These are phyloP conservation scores for Selenia dentaria DNA, from an alignment of 2,888 invertebrate genomes.

Conservation along the genomic window DNA sequence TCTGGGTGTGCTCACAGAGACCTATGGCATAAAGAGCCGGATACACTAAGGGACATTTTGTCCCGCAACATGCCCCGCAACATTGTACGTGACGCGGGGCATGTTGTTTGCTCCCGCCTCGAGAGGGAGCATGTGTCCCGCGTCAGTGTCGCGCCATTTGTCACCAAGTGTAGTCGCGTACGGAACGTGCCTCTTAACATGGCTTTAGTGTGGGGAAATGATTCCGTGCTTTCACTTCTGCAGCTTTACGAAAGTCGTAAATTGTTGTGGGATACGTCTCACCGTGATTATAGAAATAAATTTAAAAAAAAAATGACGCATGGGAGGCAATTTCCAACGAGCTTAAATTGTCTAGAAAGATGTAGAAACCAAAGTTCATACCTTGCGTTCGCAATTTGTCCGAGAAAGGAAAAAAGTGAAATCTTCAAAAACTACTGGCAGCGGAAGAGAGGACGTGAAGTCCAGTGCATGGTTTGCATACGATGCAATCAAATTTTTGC, in stretches of 20 bases:
- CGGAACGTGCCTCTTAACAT: constrained; percentile 28
- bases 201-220: constrained; percentile 6
- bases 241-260: constrained; percentile 30
- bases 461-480: constrained; percentile 34
- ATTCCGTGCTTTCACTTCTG: no score
- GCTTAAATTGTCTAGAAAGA: constrained; percentile 20
- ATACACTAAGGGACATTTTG: constrained; percentile 30
- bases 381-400: constrained; percentile 28
- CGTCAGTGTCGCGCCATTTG: constrained; percentile 30
- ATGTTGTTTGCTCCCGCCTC: constrained; percentile 27
- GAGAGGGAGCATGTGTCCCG: constrained; percentile 30
- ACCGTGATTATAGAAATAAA: constrained; percentile 15
- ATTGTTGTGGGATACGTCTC: constrained; percentile 31
- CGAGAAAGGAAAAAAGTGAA: constrained; percentile 32
- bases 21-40: no score
- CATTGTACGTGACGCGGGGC: constrained; percentile 29
- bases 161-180: constrained; percentile 30
- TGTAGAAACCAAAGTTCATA: constrained; percentile 30
- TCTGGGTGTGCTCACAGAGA: no score
- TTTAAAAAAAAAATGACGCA: no score
- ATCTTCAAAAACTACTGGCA: constrained; percentile 31
- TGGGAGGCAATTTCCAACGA: background rate
- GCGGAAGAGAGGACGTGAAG: constrained; percentile 26
- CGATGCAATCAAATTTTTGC: background rate
- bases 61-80: constrained; percentile 19